These are phyloP conservation scores for Hirtodrosophila confusa DNA, from an alignment of 2,888 invertebrate species.

Conservation along the genomic window DNA sequence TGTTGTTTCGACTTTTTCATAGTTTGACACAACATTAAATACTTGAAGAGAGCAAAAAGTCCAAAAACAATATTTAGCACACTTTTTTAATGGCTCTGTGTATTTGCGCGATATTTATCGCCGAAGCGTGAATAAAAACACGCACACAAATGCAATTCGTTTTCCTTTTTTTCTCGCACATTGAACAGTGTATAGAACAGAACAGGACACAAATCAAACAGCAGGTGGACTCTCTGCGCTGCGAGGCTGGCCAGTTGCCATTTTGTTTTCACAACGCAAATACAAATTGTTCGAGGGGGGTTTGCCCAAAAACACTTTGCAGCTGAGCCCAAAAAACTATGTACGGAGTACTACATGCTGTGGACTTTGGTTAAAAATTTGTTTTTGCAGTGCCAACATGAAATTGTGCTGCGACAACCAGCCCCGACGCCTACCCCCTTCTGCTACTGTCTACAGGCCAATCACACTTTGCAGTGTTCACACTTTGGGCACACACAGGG, in stretches of 20 bases:
- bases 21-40: not conserved
- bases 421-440: not conserved
- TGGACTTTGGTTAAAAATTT: slow-evolving; percentile 42
- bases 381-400: slow-evolving; percentile 52
- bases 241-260: slow-evolving; percentile 47
- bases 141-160: slow-evolving; percentile 18
- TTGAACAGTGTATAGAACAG: slow-evolving; percentile 1
- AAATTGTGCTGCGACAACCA: slow-evolving; percentile 13
- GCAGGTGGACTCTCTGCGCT: slow-evolving; percentile 58
- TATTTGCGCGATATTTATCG: slow-evolving; percentile 31
- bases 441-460: slow-evolving; percentile 22
- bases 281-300: slow-evolving; percentile 64
- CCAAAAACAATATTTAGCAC: slow-evolving; percentile 29
- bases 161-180: slow-evolving; percentile 25
- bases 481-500: slow-evolving; percentile 29
- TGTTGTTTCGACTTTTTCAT: not conserved
- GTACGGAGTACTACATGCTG: slow-evolving; percentile 10
- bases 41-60: not conserved
- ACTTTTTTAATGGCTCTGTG: slow-evolving; percentile 40
- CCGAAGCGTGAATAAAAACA: slow-evolving; percentile 8
- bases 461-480: slow-evolving; percentile 58
- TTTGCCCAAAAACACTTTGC: slow-evolving; percentile 26
- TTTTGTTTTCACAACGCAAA: slow-evolving; percentile 74
- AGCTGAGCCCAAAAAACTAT: slow-evolving; percentile 10
- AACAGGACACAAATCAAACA: slow-evolving; percentile 70